Evolutionary conservation across 2,888 invertebrate species (phyloP).

Genomic region (Isoperla grammatica): DNA sequence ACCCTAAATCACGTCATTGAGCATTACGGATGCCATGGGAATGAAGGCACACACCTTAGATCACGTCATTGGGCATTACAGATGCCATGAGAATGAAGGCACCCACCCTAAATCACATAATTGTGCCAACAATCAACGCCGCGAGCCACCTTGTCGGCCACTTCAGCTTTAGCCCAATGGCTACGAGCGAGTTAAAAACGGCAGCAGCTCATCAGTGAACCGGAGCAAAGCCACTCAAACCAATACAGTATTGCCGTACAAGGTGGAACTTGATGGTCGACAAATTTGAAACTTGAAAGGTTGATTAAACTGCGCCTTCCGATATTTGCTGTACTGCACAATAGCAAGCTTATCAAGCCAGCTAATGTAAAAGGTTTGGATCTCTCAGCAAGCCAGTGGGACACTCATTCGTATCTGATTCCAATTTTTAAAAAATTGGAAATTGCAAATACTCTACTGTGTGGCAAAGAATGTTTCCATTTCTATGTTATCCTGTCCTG

Average conservation of each 20-base stretch:
- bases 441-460: no score
- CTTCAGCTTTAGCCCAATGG: constrained; percentile 19
- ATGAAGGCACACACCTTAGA: constrained; percentile 20
- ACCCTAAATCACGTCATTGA: not conserved
- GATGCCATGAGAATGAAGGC: constrained; percentile 26
- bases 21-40: no score
- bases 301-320: no score
- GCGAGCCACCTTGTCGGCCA: constrained; percentile 20
- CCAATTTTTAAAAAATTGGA: no score
- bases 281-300: no score
- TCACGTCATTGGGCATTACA: constrained; percentile 33
- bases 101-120: not conserved
- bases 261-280: no score
- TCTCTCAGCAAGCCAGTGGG: no score
- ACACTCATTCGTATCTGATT: no score
- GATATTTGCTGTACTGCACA: no score
- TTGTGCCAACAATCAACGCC: constrained; percentile 1
- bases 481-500: not conserved
- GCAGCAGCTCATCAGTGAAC: not conserved
- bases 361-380: no score
- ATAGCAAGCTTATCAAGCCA: no score
- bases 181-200: constrained; percentile 8
- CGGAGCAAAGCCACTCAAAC: not conserved
- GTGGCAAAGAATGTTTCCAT: not conserved
- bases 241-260: no score